Evolutionary conservation across 2,888 invertebrate species (phyloP).

Genomic region (Bellardia pandia): DNA sequence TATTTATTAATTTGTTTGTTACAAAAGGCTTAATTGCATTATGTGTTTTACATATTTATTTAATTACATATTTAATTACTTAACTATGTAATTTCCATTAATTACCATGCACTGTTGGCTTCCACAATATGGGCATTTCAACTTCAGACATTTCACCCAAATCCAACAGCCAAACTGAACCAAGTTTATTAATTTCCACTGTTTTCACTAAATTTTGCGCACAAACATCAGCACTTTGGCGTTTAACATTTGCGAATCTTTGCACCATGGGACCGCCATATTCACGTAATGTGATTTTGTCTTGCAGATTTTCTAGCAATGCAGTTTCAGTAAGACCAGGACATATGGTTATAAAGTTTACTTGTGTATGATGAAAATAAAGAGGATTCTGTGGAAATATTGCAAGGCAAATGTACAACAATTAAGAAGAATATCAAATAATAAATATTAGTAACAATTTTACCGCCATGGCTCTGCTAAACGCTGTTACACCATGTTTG

Average conservation of each 20-base stretch:
- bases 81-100: background rate
- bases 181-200: slow-evolving; percentile 76
- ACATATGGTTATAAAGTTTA: slow-evolving; percentile 75
- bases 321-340: slow-evolving; percentile 76
- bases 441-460: slow-evolving; percentile 40
- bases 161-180: slow-evolving; percentile 77
- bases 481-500: slow-evolving; percentile 83
- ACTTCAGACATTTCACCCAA: slow-evolving; percentile 75
- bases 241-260: slow-evolving; percentile 64
- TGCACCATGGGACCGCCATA: slow-evolving; percentile 71
- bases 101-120: slow-evolving; percentile 51
- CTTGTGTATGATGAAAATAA: slow-evolving; percentile 71
- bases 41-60: too few species aligned
- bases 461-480: slow-evolving; percentile 81
- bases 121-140: slow-evolving; percentile 75
- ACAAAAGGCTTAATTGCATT: too few species aligned
- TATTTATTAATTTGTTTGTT: too few species aligned
- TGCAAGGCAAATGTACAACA: slow-evolving; percentile 6
- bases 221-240: slow-evolving; percentile 76
- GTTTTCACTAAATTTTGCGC: slow-evolving; percentile 75
- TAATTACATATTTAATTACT: too few species aligned
- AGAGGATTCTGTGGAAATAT: slow-evolving; percentile 69
- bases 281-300: slow-evolving; percentile 72
- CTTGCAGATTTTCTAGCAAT: slow-evolving; percentile 59
- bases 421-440: background rate